Conservation (phyloP, 2,888 invertebrate species). For the Eupsilia transversa region DNA sequence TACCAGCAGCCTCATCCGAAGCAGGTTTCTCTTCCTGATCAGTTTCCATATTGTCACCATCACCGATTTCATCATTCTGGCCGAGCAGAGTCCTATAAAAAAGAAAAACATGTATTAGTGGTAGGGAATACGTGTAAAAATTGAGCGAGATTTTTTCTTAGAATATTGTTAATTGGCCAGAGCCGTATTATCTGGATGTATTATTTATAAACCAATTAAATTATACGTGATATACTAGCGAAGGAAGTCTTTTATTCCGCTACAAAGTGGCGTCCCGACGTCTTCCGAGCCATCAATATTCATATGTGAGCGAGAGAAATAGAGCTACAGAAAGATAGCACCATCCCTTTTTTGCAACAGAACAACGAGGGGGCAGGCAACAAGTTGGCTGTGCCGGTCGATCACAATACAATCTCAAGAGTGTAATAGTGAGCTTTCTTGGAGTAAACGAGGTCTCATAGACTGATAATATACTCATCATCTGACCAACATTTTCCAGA, state of each 20-base stretch:
- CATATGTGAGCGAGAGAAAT: background rate
- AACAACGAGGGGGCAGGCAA: background rate
- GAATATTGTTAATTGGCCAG: background rate
- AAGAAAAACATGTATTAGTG: background rate
- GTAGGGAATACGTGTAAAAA: background rate
- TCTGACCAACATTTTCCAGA: too few species aligned
- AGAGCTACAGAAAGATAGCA: background rate
- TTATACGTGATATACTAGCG: too few species aligned
- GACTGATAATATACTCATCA: too few species aligned
- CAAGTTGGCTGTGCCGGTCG: background rate
- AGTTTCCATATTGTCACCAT: slow-evolving; percentile 84
- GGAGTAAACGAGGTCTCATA: too few species aligned
- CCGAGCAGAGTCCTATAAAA: slow-evolving; percentile 76
- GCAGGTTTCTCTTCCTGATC: slow-evolving; percentile 85
- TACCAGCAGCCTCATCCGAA: slow-evolving; percentile 82
- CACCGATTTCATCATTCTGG: slow-evolving; percentile 78
- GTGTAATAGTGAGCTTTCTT: too few species aligned
- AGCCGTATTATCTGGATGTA: background rate
- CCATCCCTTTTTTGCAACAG: background rate
- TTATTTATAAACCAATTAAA: too few species aligned
- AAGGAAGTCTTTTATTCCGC: too few species aligned
- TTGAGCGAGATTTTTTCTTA: background rate
- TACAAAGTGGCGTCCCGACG: too few species aligned
- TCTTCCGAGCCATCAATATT: background rate
- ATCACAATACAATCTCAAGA: too few species aligned